Base-by-base conservation (phyloP, 2,797 vertebrate genomes). In the Hapalemur alaotrensis region DNA sequence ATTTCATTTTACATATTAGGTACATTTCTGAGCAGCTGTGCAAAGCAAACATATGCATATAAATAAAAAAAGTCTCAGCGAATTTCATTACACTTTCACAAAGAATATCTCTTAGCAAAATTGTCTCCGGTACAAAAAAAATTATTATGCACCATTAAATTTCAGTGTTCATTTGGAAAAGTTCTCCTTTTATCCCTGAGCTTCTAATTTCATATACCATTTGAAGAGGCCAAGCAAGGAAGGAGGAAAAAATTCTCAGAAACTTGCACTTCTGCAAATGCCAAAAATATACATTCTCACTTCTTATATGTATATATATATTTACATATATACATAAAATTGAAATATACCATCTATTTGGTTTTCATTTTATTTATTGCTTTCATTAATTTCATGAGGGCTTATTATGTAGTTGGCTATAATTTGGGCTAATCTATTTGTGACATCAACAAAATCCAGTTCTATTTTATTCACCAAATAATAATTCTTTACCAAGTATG, bases 1-100 rank as follows among this genome's bases (percentile, higher is more conserved):
- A 93, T 73, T 93, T 84, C 38, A 81, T 89, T 95, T 87, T 90
- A 52, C 54, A 18, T 48, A 72, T 57, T 72, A 96, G 61, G 23
- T 82, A 35, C 28, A 57, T 65, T 86, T 41, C 28, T 90, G 11
- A 65, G n/a, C 70, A 89, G n/a, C 23, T 80, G 3, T 91, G 14
- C 25, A 87, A 97, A 63, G 32, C 50, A 94, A 92, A 12, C 0
- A 32, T 52, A 84, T 28, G 8, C n/a, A 41, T 80, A 59, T 54
- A 75, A 28, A 7, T 17, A 72, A 52, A n/a, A 81, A 87, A 87
- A 61, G 79, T 76, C 23, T 83, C 41, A 48, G 28, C n/a, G 10
- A 79, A 79, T 95, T 96, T 87, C 30, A 82, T 90, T 93, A 65
- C 4, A 90, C 22, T 79, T 82, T 69, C n/a, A 70, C 3, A 18